Conservation (phyloP, 2,888 invertebrate genomes). For the Drosophila neotestacea region DNA sequence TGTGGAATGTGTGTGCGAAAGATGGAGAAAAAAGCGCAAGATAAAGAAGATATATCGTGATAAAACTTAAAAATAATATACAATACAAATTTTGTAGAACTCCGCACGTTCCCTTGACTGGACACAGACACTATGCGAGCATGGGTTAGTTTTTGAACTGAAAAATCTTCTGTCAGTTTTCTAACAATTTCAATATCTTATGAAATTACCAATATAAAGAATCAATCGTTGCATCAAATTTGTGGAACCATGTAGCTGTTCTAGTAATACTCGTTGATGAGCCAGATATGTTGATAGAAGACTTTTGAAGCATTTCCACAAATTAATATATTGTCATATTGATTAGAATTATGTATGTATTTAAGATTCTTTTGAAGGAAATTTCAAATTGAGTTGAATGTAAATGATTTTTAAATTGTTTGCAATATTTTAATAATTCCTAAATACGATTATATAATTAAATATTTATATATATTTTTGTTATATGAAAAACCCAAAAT, state of each 20-base stretch:
- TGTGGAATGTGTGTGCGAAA: constrained; percentile 15
- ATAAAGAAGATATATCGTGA: neutral
- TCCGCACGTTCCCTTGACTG: constrained; percentile 9
- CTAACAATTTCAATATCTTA: neutral
- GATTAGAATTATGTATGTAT: neutral
- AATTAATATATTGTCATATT: constrained; percentile 22
- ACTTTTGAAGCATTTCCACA: constrained; percentile 7
- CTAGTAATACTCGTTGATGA: neutral
- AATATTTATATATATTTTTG: neutral
- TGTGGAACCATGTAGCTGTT: neutral
- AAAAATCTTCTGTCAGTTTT: neutral
- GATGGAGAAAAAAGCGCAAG: neutral
- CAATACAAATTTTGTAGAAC: neutral
- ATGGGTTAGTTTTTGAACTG: neutral
- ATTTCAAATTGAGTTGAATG: neutral
- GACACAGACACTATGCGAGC: constrained; percentile 6
- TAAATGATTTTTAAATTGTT: constrained; percentile 11
- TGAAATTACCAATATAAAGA: constrained; percentile 1
- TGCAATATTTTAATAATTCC: constrained; percentile 15
- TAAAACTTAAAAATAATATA: neutral
- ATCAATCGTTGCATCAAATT: neutral
- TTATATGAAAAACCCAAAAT: neutral
- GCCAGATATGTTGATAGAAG: constrained; percentile 32
- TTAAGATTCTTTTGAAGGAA: neutral
- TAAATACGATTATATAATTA: constrained; percentile 9